Percentiles rank a stretch among this genome's conserved stretches.
Conservation (phyloP, 2,888 invertebrate genomes). For the Crioceris asparagi region DNA sequence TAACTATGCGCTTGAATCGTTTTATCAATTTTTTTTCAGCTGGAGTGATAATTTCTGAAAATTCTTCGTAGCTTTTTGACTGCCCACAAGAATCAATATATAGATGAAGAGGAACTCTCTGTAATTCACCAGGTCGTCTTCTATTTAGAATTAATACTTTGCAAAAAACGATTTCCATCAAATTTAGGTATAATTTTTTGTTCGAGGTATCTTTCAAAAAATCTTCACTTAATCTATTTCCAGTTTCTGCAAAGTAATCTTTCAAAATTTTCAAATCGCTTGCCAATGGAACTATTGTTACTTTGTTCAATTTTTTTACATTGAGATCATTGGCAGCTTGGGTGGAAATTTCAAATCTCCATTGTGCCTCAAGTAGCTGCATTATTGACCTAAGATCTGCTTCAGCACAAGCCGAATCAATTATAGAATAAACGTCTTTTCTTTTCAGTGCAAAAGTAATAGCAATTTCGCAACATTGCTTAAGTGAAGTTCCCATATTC, state of each 20-base stretch:
- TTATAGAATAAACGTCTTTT: conserved; percentile 4
- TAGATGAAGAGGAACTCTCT: no score
- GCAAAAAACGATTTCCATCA: conserved; percentile 20
- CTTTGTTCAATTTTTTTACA: conserved; percentile 17
- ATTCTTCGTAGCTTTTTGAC: no score
- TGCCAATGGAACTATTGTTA: conserved; percentile 13
- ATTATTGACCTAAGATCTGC: conserved; percentile 21
- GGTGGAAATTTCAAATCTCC: conserved; percentile 13
- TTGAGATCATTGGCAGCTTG: conserved; percentile 13
- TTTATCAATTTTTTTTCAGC: no score
- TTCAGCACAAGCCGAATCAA: conserved; percentile 11
- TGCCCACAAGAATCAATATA: no score
- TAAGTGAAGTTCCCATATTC: no score
- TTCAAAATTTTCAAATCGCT: conserved; percentile 13
- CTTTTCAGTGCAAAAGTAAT: conserved; percentile 8
- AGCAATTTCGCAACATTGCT: no score
- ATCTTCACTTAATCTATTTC: conserved; percentile 6
- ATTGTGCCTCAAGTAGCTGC: conserved; percentile 13
- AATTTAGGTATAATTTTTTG: no score
- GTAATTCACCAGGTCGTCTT: conserved; percentile 6
- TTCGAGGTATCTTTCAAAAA: no score
- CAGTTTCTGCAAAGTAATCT: conserved; percentile 7
- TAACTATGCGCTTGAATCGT: no score
- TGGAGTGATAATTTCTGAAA: no score
- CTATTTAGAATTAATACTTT: conserved; percentile 7